Base-by-base conservation (phyloP, 2,797 vertebrate genomes). In the Gymnodraco acuticeps region DNA sequence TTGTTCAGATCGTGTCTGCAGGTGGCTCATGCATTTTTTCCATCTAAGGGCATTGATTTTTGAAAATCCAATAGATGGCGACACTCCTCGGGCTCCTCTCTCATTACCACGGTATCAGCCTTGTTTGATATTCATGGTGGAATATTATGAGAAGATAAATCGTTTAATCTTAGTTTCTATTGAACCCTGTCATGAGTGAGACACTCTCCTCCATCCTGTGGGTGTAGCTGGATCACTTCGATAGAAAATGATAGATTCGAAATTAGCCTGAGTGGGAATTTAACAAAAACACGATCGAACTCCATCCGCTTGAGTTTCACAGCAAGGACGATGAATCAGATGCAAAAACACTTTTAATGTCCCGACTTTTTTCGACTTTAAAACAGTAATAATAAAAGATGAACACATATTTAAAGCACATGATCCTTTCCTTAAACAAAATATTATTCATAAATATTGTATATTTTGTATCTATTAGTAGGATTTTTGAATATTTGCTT, bases 71-170 rank as follows among this genome's bases (percentile, higher is more conserved):
- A 92, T 88, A 87, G 87, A 71, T 75, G 81, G 55, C 77, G 80
- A 50, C 15, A 59, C 73, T 84, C 76, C 81, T 85, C 50, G 10
- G 69, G 80, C 87, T 86, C 78, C 58, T 81, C 91, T 90, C 80
- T 91, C 91, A 91, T 94, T 92, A 92, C 81, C 71, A 73, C 61
- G 2, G 78, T 67, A 84, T 84, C 86, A 84, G 77, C 81, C 88
- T 82, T 51, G 88, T 84, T 93, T 91, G 86, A 92, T 90, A 90
- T 89, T 90, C 93, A 92, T 71, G 72, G 85, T 68, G 79, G 87
- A 92, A 89, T 88, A 92, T 93, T 89, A 91, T 76, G 75, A 80
- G 87, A 93, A 93, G 92, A 94, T 92, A 88, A 94, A 94, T 94
- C 68, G 70, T 90, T 90, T 93, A 84, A 93, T 94, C 90, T 93